Evolutionary conservation across 2,113 vertebrate genomes (phyloP).

Genomic region (Nannobrachium achirus): DNA sequence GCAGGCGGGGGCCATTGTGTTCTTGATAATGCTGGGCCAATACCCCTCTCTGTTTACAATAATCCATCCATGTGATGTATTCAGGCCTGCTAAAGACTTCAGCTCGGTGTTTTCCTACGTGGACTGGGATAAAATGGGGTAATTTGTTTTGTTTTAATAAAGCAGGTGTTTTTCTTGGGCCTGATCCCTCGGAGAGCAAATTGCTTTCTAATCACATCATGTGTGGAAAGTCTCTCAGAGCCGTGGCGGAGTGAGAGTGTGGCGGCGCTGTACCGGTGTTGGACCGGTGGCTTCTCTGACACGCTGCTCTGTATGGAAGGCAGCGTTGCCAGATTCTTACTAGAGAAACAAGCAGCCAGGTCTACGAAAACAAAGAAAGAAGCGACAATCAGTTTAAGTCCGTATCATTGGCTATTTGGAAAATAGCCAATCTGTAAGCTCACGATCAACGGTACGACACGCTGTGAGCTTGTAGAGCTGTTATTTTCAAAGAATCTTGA

Average conservation of each 20-base stretch:
- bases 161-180: conserved; percentile 76
- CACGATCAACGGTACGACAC: too few species aligned
- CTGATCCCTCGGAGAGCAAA: conserved; percentile 67
- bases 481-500: too few species aligned
- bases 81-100: conserved; percentile 18
- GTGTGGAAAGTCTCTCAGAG: conserved; percentile 65
- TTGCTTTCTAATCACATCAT: conserved; percentile 77
- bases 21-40: conserved; percentile 29
- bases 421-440: too few species aligned
- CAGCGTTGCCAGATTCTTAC: too few species aligned
- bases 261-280: conserved; percentile 32
- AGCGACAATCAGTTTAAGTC: too few species aligned
- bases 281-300: conserved; percentile 44
- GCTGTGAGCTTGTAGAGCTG: too few species aligned
- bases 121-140: conserved; percentile 60
- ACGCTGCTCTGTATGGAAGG: conserved; percentile 16
- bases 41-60: conserved; percentile 52
- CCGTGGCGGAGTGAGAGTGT: background rate
- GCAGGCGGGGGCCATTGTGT: background rate
- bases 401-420: too few species aligned
- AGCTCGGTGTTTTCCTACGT: conserved; percentile 32
- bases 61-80: conserved; percentile 56
- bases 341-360: too few species aligned
- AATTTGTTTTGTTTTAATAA: conserved; percentile 82
- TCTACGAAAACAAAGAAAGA: too few species aligned